These are phyloP conservation scores for Chlamydotis undulata DNA, from an alignment of 2,113 vertebrate species.

Conservation along the genomic window DNA sequence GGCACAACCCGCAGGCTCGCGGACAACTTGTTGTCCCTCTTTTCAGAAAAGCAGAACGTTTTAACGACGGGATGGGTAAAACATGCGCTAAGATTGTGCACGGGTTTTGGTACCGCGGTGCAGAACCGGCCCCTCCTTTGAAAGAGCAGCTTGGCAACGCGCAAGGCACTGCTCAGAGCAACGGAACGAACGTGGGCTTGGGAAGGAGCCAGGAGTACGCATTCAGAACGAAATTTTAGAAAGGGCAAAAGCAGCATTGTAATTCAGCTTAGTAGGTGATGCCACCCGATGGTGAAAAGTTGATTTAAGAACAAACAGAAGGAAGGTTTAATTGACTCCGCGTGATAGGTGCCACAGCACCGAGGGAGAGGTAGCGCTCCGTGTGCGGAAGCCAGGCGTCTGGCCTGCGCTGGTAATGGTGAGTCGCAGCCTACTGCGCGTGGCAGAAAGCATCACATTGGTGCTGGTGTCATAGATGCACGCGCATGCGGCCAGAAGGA, in stretches of 20 bases:
- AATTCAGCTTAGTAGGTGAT: background rate
- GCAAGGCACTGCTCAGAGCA: too few relatives aligned
- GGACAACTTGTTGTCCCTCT: too few relatives aligned
- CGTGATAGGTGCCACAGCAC: background rate
- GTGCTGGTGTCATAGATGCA: accelerated
- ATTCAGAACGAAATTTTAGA: background rate
- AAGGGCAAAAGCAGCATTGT: background rate
- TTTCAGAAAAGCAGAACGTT: too few relatives aligned
- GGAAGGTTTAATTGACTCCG: background rate
- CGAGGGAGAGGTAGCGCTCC: background rate
- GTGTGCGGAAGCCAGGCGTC: background rate
- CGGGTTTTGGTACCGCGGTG: too few relatives aligned
- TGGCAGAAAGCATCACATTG: background rate
- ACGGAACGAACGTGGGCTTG: too few relatives aligned
- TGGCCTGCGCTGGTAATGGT: background rate
- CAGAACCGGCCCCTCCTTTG: too few relatives aligned
- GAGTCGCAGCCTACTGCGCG: accelerated
- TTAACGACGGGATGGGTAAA: too few relatives aligned
- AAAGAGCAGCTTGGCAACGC: too few relatives aligned
- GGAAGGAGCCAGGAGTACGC: too few relatives aligned
- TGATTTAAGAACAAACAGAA: background rate
- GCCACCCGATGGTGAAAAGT: background rate
- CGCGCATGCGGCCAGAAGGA: accelerated
- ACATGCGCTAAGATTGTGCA: too few relatives aligned
- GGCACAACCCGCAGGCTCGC: background rate